phyloP scores from a whole-genome alignment of 2,888 invertebrate genomes.

The Blastobasis lacticolella region DNA sequence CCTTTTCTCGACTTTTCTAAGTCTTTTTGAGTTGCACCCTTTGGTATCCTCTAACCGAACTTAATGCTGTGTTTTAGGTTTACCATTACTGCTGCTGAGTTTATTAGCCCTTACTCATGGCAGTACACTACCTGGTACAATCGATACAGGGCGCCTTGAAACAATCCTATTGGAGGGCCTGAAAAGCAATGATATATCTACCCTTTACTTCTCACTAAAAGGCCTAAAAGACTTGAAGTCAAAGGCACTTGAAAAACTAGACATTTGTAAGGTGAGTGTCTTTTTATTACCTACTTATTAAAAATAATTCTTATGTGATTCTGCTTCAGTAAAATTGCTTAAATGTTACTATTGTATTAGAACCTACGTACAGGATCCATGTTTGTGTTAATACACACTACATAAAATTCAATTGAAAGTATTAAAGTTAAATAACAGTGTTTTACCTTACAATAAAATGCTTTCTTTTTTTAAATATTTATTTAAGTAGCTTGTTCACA shows the following conservation, averaged over 20 bases:
- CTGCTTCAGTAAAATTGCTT: too few species aligned
- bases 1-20: too few species aligned
- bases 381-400: too few species aligned
- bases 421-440: too few species aligned
- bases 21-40: too few species aligned
- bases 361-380: too few species aligned
- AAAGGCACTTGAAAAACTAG: conserved; percentile 72
- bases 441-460: too few species aligned
- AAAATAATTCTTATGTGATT: too few species aligned
- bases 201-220: conserved; percentile 81
- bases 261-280: conserved; percentile 74
- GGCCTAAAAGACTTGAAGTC: conserved; percentile 81
- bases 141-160: conserved; percentile 55
- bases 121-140: conserved; percentile 48
- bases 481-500: too few species aligned
- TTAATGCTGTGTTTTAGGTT: conserved; percentile 22
- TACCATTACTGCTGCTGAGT: conserved; percentile 36
- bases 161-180: conserved; percentile 59
- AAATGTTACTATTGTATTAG: too few species aligned
- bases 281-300: not conserved
- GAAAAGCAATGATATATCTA: conserved; percentile 75
- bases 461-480: too few species aligned
- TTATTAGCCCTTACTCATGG: conserved; percentile 37
- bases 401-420: too few species aligned
- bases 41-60: not conserved